Evolutionary conservation across 2,797 vertebrate species (phyloP).

Genomic region (Discoglossus pictus): DNA sequence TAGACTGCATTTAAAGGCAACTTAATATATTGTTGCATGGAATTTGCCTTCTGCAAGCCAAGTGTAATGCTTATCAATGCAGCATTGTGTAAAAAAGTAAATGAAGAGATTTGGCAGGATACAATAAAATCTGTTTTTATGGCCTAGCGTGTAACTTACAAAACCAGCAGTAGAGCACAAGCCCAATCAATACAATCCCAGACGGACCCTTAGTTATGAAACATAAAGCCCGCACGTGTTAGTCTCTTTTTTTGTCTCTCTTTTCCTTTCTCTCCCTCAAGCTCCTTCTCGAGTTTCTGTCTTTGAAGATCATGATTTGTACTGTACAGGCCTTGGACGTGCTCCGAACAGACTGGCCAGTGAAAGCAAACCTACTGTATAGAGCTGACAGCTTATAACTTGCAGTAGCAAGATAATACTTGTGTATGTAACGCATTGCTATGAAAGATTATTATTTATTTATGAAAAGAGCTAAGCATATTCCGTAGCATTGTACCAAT

Average conservation of each 20-base stretch:
- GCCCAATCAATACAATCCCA: constrained; percentile 61
- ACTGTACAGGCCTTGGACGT: constrained; percentile 58
- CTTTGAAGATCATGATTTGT: constrained; percentile 58
- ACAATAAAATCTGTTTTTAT: constrained; percentile 62
- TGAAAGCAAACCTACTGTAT: constrained; percentile 59
- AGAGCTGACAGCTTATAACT: constrained; percentile 58
- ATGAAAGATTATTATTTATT: no score
- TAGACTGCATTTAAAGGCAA: constrained; percentile 21
- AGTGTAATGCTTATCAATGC: constrained; percentile 52
- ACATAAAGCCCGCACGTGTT: constrained; percentile 63
- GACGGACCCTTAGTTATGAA: constrained; percentile 64
- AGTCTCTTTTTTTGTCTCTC: constrained; percentile 38
- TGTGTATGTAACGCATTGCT: no score
- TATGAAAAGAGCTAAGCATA: background rate
- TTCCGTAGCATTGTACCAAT: no score
- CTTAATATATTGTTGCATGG: constrained; percentile 27
- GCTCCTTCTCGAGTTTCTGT: constrained; percentile 61
- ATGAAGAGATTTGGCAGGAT: constrained; percentile 56
- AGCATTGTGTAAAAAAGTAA: constrained; percentile 54
- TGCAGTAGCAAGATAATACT: constrained; percentile 58
- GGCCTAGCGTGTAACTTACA: constrained; percentile 61
- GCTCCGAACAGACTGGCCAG: constrained; percentile 55
- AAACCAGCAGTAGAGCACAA: constrained; percentile 63
- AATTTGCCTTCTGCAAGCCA: constrained; percentile 48
- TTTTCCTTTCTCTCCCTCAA: constrained; percentile 41